Conservation (phyloP, 2,113 vertebrate species). For the Mustelus asterias region DNA sequence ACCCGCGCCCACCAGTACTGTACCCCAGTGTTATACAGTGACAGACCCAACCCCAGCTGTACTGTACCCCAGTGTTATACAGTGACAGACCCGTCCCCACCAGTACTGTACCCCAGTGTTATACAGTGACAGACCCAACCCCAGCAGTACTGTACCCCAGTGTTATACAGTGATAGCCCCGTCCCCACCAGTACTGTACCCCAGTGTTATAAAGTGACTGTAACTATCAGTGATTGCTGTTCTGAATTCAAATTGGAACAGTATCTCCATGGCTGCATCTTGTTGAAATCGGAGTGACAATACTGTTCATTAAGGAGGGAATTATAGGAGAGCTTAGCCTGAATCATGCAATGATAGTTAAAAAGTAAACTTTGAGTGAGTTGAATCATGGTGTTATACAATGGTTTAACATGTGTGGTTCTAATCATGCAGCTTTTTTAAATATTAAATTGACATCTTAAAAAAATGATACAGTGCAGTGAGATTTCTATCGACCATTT, state of each 20-base stretch:
- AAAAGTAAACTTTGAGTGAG: neutral
- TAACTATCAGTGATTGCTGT: neutral
- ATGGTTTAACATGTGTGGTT: neutral
- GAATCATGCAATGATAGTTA: neutral
- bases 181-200: neutral
- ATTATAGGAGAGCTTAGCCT: neutral
- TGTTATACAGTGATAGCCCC: neutral
- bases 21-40: neutral
- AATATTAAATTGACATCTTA: neutral
- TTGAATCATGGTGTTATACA: neutral
- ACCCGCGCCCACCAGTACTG: neutral
- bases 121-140: neutral
- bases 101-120: neutral
- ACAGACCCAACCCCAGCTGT: neutral
- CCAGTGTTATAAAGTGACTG: neutral
- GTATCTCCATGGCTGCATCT: neutral
- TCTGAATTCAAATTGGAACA: neutral
- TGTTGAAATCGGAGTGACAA: neutral
- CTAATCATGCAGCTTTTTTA: neutral
- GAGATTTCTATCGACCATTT: neutral
- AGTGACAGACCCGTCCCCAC: neutral
- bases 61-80: neutral
- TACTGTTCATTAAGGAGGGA: neutral
- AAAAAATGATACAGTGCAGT: neutral
- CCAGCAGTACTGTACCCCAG: neutral